phyloP scores from a whole-genome alignment of 2,888 invertebrate genomes.

The Stegophylla sp. region DNA sequence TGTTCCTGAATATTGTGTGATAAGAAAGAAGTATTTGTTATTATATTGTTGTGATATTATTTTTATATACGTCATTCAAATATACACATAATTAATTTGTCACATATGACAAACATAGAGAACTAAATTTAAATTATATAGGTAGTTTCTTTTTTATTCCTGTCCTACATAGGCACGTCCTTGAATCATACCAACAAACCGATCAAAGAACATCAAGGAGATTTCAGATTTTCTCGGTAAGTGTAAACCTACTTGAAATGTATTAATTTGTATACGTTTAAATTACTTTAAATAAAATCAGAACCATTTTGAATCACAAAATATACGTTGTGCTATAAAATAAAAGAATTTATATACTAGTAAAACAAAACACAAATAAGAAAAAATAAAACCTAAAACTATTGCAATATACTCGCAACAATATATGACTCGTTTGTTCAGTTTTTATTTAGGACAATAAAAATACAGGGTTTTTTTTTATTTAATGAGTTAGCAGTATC shows the following conservation, averaged over 20 bases:
- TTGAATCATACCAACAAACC: background rate
- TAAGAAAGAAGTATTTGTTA: conserved; percentile 50
- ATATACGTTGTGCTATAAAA: no score
- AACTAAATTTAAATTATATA: background rate
- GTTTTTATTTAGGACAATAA: no score
- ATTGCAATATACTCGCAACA: no score
- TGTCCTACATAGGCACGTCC: background rate
- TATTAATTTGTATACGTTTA: background rate
- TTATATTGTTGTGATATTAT: conserved; percentile 52
- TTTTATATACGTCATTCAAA: conserved; percentile 33
- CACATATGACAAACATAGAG: conserved; percentile 2
- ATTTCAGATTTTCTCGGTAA: conserved; percentile 2
- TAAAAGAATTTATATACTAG: no score
- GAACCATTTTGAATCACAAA: no score
- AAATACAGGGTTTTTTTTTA: no score
- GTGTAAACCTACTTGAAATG: background rate
- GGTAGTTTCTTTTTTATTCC: conserved; percentile 29
- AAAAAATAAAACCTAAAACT: no score
- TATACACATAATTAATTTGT: no score
- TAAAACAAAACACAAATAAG: no score
- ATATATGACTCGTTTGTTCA: no score
- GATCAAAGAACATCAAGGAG: background rate
- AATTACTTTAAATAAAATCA: no score
- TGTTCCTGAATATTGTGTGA: conserved; percentile 57
- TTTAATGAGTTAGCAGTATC: no score